A percentile compares a stretch with the other conserved stretches of the same genome.
phyloP scores from a whole-genome alignment of 2,888 invertebrate species.

The Pristionchus maxplancki region DNA sequence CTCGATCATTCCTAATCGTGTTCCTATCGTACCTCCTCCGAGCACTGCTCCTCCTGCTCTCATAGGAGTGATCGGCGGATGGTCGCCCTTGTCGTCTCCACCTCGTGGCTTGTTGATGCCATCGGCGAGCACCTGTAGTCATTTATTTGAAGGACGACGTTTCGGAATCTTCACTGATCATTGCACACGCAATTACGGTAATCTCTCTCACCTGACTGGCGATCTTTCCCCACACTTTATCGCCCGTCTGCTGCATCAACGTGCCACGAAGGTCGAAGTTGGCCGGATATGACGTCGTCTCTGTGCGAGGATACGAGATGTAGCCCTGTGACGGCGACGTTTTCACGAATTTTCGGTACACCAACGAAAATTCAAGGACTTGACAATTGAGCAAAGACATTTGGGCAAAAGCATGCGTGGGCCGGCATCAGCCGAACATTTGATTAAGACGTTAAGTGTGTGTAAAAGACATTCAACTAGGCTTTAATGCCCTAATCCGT shows the following conservation, averaged over 20 bases:
- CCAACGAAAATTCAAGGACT: too few relatives aligned
- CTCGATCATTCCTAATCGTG: neutral
- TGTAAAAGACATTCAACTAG: too few relatives aligned
- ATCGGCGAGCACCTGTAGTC: constrained; percentile 73
- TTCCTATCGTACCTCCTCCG: constrained; percentile 67
- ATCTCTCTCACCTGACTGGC: constrained; percentile 84
- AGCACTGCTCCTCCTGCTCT: constrained; percentile 84
- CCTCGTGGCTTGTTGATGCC: constrained; percentile 88
- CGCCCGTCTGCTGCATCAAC: constrained; percentile 84
- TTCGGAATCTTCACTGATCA: neutral
- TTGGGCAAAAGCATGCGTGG: too few relatives aligned
- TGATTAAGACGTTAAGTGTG: too few relatives aligned
- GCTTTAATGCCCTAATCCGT: too few relatives aligned
- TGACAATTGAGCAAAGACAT: too few relatives aligned
- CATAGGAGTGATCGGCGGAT: constrained; percentile 99
- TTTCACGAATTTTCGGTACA: neutral
- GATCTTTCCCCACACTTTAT: constrained; percentile 87
- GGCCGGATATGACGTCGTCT: constrained; percentile 95
- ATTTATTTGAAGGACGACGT: neutral
- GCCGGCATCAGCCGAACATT: too few relatives aligned
- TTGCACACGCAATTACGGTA: neutral
- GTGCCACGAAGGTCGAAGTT: constrained; percentile 88
- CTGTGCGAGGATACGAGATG: constrained; percentile 91
- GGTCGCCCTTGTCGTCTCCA: constrained; percentile 96
- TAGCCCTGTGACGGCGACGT: constrained; percentile 56